Base-by-base conservation (phyloP, 2,797 vertebrate genomes). In the Artibeus jamaicensis region DNA sequence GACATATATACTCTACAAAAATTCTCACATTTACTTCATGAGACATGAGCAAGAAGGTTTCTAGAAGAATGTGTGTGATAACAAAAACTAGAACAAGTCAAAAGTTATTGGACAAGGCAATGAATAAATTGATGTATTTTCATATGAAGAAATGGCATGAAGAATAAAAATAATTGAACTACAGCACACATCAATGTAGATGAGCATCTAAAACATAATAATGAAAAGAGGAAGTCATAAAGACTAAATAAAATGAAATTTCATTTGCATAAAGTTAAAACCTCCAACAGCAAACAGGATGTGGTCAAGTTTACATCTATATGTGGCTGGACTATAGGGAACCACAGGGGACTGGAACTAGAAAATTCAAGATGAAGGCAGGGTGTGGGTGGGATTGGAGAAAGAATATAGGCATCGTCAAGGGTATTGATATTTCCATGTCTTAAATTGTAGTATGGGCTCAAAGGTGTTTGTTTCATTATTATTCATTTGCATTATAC, bases 401-500 rank as follows among this genome's bases (percentile, higher is more conserved):
- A 5, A 26, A 7, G 4, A 29, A 24, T 14, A 2, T 0, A 1
- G 59, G 24, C 26, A 0, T 44, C 62, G 5, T 0, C 2, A 2
- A 29, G 2, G 9, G 0, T 0, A 0, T 8, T 1, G 1, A 9
- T 0, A 0, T 16, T 53, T n/a, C 32, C 19, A 0, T 1, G 44
- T 48, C 67, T 21, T 22, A 14, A 34, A 14, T 3, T 22, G 8
- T 3, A 15, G 11, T 50, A 1, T 8, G 39, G n/a, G 11, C 16
- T 34, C 37, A 9, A 6, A 22, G 4, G n/a, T 22, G 4, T 15
- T 16, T 16, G 0, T 4, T 70, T 91, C n/a, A 26, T 14, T 11
- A 3, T 24, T 8, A 1, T 16, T 16, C 39, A 15, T 22, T n/a
- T 50, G 42, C 1, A 0, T 10, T 65, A 1, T 19, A 19, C 44